These are phyloP conservation scores for Acipenser transmontanus DNA, from an alignment of 2,797 vertebrate species.

Conservation along the genomic window DNA sequence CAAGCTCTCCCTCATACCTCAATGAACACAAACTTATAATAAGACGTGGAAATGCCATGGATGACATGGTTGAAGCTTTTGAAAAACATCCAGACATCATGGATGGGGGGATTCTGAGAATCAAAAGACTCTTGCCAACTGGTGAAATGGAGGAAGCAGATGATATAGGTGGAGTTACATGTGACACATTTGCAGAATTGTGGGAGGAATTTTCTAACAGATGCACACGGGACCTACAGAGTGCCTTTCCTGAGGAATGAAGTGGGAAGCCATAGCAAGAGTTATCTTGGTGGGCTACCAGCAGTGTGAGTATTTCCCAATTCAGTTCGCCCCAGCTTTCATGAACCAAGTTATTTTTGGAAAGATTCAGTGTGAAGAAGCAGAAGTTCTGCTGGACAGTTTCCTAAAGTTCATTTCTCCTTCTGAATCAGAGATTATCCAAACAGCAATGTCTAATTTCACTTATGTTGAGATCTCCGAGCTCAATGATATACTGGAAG, in stretches of 20 bases:
- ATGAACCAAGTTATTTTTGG: neutral
- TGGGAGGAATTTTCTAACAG: neutral
- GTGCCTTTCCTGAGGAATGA: neutral
- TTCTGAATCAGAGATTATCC: neutral
- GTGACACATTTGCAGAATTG: neutral
- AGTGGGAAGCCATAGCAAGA: conserved; percentile 1
- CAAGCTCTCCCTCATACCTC: too few species aligned
- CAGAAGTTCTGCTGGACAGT: neutral
- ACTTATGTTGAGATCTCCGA: neutral
- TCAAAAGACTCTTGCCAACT: too few species aligned
- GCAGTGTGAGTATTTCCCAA: neutral
- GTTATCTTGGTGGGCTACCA: neutral
- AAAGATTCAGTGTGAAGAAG: neutral
- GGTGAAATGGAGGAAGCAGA: neutral
- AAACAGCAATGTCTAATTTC: neutral
- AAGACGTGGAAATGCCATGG: too few species aligned
- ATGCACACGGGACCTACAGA: neutral
- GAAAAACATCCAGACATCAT: too few species aligned
- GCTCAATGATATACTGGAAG: neutral
- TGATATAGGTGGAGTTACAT: neutral
- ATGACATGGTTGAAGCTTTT: too few species aligned
- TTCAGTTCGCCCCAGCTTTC: neutral
- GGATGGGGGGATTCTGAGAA: too few species aligned
- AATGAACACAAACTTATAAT: too few species aligned
- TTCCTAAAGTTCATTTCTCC: neutral